Conservation (phyloP, 2,888 invertebrate genomes). For the Drosophila algonquin region DNA sequence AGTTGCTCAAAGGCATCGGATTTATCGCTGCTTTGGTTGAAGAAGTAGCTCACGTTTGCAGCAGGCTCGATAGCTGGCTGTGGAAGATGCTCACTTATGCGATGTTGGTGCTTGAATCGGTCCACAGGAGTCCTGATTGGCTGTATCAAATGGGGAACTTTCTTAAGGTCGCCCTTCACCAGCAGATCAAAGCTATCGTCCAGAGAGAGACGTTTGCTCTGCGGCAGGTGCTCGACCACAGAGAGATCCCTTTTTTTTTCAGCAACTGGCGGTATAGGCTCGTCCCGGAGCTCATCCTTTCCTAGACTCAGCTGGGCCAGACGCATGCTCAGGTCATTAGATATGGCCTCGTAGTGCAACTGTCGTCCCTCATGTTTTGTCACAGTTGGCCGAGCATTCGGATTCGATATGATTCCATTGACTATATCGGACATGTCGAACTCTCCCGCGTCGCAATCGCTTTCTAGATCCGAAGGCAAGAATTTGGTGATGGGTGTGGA, state of each 20-base stretch:
- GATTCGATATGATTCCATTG: constrained; percentile 84
- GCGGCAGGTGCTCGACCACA: constrained; percentile 7
- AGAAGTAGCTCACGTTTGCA: constrained; percentile 85
- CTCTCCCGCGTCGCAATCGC: constrained; percentile 82
- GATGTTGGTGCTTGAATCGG: constrained; percentile 68
- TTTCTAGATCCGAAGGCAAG: constrained; percentile 79
- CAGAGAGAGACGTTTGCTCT: constrained; percentile 63
- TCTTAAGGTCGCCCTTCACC: constrained; percentile 54
- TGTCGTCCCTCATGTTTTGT: constrained; percentile 69
- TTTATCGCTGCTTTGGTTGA: constrained; percentile 83
- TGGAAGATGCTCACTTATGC: constrained; percentile 27
- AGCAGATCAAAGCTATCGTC: constrained; percentile 80
- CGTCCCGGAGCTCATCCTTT: not conserved
- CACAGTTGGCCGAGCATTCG: constrained; percentile 49
- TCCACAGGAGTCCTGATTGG: constrained; percentile 64
- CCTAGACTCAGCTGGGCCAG: constrained; percentile 52
- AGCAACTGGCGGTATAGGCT: no score
- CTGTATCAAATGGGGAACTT: constrained; percentile 23
- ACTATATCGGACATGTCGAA: constrained; percentile 85
- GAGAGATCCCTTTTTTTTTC: constrained; percentile 50
- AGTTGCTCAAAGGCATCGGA: constrained; percentile 87
- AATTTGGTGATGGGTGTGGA: constrained; percentile 80
- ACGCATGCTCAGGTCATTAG: constrained; percentile 55
- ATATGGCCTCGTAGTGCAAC: constrained; percentile 72
- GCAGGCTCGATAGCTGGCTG: constrained; percentile 11